Evolutionary conservation across 2,888 invertebrate genomes (phyloP), one percentile per base, ranked within the genome.

Genomic region (Volucella zonaria): DNA sequence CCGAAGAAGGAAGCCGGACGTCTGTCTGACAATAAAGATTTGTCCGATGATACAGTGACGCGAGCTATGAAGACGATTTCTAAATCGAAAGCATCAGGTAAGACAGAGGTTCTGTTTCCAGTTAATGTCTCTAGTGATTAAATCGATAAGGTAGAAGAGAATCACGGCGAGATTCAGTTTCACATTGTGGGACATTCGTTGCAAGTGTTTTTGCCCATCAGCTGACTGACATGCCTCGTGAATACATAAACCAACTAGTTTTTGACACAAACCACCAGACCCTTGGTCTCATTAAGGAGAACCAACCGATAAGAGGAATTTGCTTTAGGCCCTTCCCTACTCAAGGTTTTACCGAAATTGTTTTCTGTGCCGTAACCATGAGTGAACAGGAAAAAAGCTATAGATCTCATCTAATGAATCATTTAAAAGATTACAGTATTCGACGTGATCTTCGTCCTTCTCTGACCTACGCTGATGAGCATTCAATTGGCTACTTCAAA

Each of bases 321-420:
- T 98, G 98, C 90, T 99, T 98, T 90, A 94, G 98, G 59, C 96
- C 96, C 90, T 99, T 98, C 91, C 95, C 95, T 15, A 95, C 96
- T 1, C 98, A 95, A 92, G 98, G 98, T 8, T 99, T 99, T 92
- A 97, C 97, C 6, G 98, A 99, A 92, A 98, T 99, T 88, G 99
- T 0, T 99, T n/a, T 99, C 92, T 98, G 98, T 91, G 98, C 98
- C 10, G 96, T 99, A 67, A 97, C 97, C 0, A 96, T 96, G 3
- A 96, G 96, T 91, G 97, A 98, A 91, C 98, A 99, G 92, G 97
- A 97, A 66, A 96, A 97, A 92, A 98, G 98, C 8, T 99, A 99
- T 92, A 98, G 99, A 0, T 98, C 98, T 0, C 98, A 98, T 90
- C 93, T 99, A 88, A 99, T 99, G 98, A 99, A 99, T 92, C 98